Conservation (phyloP, 2,888 invertebrate species). For the Drosophila dives region DNA sequence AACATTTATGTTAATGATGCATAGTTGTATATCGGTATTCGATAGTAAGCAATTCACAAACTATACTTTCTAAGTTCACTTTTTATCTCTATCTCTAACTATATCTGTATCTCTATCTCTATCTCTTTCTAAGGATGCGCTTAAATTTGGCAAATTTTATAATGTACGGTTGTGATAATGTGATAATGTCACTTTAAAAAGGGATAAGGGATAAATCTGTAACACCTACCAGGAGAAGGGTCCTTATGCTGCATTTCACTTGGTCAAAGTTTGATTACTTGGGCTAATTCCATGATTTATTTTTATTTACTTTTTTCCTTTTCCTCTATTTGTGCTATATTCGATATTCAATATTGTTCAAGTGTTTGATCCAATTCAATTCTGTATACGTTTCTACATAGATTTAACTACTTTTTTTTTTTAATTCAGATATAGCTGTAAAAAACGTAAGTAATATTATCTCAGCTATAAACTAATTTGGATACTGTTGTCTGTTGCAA, state of each 20-base stretch:
- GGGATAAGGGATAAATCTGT: slow-evolving; percentile 35
- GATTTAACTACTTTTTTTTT: slow-evolving; percentile 11
- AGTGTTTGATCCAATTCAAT: slow-evolving; percentile 48
- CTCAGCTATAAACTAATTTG: slow-evolving; percentile 45
- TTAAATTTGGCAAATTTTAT: slow-evolving; percentile 77
- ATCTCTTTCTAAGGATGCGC: slow-evolving; percentile 49
- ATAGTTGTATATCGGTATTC: slow-evolving; percentile 49
- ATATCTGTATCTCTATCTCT: slow-evolving; percentile 8
- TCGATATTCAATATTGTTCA: slow-evolving; percentile 60
- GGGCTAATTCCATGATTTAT: slow-evolving; percentile 35
- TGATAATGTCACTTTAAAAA: slow-evolving; percentile 22
- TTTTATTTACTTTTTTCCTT: neutral
- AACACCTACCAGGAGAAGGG: slow-evolving; percentile 49
- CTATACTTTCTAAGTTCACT: slow-evolving; percentile 19
- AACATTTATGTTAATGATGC: slow-evolving; percentile 21
- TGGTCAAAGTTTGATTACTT: slow-evolving; percentile 61
- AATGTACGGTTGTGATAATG: slow-evolving; percentile 39
- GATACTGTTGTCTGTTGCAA: slow-evolving; percentile 38
- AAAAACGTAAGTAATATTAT: slow-evolving; percentile 16
- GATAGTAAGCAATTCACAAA: slow-evolving; percentile 42
- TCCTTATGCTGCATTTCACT: slow-evolving; percentile 55
- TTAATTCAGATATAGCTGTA: slow-evolving; percentile 46
- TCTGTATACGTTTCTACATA: slow-evolving; percentile 26
- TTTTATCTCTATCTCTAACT: neutral
- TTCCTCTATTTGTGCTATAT: slow-evolving; percentile 33